These are phyloP conservation scores for Aethina tumida DNA, from an alignment of 1,140 invertebrate species.

Conservation along the genomic window DNA sequence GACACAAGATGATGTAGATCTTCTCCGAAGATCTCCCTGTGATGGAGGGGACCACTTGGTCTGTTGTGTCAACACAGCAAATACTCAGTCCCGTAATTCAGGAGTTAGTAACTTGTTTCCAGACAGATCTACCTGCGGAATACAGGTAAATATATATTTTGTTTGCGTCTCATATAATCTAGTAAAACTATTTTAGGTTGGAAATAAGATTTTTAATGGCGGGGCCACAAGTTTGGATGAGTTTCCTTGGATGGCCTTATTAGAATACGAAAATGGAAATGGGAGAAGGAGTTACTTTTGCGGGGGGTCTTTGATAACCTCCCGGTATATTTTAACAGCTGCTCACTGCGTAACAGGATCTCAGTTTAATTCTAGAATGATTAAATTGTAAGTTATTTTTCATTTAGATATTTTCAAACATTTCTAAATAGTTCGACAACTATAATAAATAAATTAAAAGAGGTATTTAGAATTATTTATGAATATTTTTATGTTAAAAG, in stretches of 20 bases:
- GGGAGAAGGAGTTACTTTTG: slow-evolving; percentile 36
- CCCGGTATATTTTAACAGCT: slow-evolving; percentile 43
- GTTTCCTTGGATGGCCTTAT: slow-evolving; percentile 61
- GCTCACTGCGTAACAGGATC: slow-evolving; percentile 44
- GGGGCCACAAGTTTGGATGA: slow-evolving; percentile 41
- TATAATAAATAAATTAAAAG: too few species aligned
- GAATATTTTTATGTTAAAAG: too few species aligned
- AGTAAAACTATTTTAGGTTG: slow-evolving; percentile 17
- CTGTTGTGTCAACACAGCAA: slow-evolving; percentile 26
- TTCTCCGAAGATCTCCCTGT: too few species aligned
- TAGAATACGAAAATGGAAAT: slow-evolving; percentile 45
- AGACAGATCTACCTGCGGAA: slow-evolving; percentile 17
- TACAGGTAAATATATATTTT: slow-evolving; percentile 18
- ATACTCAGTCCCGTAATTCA: slow-evolving; percentile 1
- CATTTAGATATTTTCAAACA: too few species aligned
- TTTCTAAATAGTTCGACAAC: too few species aligned
- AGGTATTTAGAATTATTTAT: too few species aligned
- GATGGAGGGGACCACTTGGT: slow-evolving; percentile 25
- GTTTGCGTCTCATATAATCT: neutral
- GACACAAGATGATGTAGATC: too few species aligned
- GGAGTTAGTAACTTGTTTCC: slow-evolving; percentile 15
- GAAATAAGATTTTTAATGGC: slow-evolving; percentile 39
- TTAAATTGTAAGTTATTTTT: too few species aligned
- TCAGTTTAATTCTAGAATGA: too few species aligned
- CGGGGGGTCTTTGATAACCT: slow-evolving; percentile 40